Evolutionary conservation across 2,113 vertebrate species (phyloP).

Genomic region (Lepus timidus): DNA sequence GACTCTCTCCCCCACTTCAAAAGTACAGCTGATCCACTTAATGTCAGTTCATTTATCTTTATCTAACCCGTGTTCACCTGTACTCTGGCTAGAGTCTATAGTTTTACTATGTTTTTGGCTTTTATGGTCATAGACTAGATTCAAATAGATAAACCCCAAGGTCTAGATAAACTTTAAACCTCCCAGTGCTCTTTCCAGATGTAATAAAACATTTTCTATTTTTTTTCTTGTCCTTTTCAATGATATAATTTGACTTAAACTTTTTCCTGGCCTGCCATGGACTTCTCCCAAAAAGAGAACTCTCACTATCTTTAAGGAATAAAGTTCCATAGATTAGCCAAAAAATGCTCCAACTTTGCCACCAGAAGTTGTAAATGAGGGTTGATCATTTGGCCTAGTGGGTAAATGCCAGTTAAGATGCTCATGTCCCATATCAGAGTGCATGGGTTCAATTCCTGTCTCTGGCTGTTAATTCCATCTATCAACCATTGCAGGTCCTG

Average conservation of each 20-base stretch:
- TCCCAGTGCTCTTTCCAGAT: neutral
- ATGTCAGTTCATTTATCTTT: neutral
- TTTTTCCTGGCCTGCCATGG: neutral
- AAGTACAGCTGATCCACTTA: neutral
- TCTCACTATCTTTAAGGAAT: neutral
- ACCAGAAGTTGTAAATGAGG: neutral
- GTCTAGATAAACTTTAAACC: neutral
- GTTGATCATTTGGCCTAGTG: too few relatives aligned
- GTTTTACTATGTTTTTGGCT: neutral
- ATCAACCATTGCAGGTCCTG: too few relatives aligned
- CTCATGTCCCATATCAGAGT: too few relatives aligned
- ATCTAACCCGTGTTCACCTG: neutral
- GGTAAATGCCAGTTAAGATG: too few relatives aligned
- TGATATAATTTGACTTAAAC: conserved; percentile 24
- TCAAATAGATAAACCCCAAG: conserved; percentile 1
- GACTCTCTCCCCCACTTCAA: neutral
- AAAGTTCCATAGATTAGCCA: neutral
- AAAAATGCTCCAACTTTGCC: neutral
- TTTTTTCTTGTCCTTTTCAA: neutral
- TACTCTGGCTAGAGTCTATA: neutral
- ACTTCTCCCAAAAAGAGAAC: neutral
- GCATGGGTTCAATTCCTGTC: too few relatives aligned
- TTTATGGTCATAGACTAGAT: neutral
- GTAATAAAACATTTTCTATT: neutral
- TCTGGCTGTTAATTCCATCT: too few relatives aligned